A percentile compares a stretch with the other conserved stretches of the same genome.
Evolutionary conservation across 2,888 invertebrate species (phyloP).

Genomic region (Eubasilissa splendida): DNA sequence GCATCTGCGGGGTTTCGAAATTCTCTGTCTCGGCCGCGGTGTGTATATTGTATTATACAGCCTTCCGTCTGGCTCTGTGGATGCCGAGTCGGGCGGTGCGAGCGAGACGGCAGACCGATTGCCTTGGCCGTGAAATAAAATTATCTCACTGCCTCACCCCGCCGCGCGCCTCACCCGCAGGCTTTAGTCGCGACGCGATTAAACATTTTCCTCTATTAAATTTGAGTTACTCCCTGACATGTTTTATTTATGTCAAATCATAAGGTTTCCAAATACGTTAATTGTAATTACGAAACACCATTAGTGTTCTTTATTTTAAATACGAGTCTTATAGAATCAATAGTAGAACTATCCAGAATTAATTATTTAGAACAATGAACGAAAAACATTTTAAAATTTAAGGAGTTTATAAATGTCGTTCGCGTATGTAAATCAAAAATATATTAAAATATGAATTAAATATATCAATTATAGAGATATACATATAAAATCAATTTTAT

Average conservation of each 20-base stretch:
- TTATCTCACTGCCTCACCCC: conserved; percentile 43
- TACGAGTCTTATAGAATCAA: too few relatives aligned
- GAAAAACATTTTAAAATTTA: too few relatives aligned
- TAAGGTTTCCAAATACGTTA: too few relatives aligned
- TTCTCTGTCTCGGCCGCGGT: conserved; percentile 6
- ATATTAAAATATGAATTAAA: too few relatives aligned
- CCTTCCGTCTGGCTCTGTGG: conserved; percentile 6
- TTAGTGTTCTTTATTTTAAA: too few relatives aligned
- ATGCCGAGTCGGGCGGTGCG: neutral
- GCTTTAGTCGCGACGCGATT: neutral
- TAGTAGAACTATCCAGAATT: too few relatives aligned
- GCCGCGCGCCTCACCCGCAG: conserved; percentile 9
- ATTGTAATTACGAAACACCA: too few relatives aligned
- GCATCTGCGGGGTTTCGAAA: neutral
- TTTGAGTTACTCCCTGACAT: neutral
- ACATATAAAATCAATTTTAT: too few relatives aligned
- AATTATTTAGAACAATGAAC: too few relatives aligned
- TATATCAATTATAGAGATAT: too few relatives aligned
- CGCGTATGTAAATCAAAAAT: too few relatives aligned
- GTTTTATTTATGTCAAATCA: neutral
- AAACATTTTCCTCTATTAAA: conserved; percentile 11
- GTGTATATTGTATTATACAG: conserved; percentile 1
- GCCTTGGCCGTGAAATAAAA: conserved; percentile 54
- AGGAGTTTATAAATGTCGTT: too few relatives aligned
- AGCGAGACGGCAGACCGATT: conserved; percentile 38